These are phyloP conservation scores for Oxystoma pomonae DNA, from an alignment of 2,888 invertebrate genomes.

Conservation along the genomic window DNA sequence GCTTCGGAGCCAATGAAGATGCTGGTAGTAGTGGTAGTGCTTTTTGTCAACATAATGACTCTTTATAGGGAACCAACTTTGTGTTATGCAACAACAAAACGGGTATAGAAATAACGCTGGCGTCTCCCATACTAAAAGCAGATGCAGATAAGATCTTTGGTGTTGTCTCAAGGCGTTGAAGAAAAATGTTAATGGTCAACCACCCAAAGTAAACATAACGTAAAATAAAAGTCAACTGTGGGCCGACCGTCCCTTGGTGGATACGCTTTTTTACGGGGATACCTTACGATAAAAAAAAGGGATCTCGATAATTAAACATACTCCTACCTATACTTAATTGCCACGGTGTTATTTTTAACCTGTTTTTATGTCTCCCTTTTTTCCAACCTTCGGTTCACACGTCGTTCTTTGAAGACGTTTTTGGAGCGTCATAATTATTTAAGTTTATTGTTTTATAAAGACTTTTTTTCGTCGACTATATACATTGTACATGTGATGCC, in stretches of 20 bases:
- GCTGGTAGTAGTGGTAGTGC: no score
- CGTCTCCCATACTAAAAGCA: no score
- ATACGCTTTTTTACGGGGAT: neutral
- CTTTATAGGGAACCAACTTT: no score
- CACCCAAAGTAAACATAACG: slow-evolving; percentile 4
- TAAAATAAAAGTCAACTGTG: neutral
- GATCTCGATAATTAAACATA: slow-evolving; percentile 1
- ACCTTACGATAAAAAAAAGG: neutral
- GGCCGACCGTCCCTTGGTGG: neutral
- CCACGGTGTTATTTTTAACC: neutral
- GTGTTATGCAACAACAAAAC: no score
- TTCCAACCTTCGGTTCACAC: neutral
- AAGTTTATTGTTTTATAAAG: neutral
- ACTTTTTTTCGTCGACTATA: neutral
- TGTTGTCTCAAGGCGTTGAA: neutral
- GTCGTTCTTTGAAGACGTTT: no score
- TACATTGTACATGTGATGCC: no score
- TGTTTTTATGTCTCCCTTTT: neutral
- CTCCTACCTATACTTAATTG: slow-evolving; percentile 3
- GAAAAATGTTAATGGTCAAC: slow-evolving; percentile 1
- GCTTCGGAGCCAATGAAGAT: no score
- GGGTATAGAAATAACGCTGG: no score
- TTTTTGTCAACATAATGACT: no score
- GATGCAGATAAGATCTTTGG: neutral
- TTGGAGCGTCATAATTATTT: neutral